Evolutionary conservation across 2,113 vertebrate genomes (phyloP), one percentile per base, ranked within the genome.

Genomic region (Illadopsis cleaveri): DNA sequence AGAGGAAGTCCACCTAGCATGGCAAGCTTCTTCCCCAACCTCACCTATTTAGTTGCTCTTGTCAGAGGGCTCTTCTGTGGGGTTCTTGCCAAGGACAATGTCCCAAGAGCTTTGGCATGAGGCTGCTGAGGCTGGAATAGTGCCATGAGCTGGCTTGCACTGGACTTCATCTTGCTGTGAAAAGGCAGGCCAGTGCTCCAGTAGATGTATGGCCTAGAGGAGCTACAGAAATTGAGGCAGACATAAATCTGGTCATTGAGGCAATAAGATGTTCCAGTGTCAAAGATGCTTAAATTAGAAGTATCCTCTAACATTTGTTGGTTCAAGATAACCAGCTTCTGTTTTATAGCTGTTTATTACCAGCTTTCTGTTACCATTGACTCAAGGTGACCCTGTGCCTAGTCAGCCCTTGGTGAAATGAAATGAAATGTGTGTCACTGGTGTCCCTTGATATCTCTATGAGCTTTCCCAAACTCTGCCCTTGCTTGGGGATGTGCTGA

Each of bases 11-110:
- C 91, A 24, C 21, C 20, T 12, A 35, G 21, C 5, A 10, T 25
- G 12, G 35, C 15, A 76, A 42, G 30, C 5, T 13, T 28, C 24
- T 68, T 65, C 20, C 14, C 5, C 16, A 44, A 48, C 9, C 4
- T 20, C 23, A 9, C 0, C 0, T 15, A 44, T 40, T 51, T 44
- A 37, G 4, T 33, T 1, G 0, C 17, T 30, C 16, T 50, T 70
- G 23, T n/a, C 6, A 21, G 3, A 30, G 7, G 6, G 2, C 0
- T 57, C 7, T 5, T 23, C 21, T 13, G 0, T 40, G 31, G 20
- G 14, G 2, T 5, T 78, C 21, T 54, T 73, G 25, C 12, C 11
- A 24, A 45, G 10, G 60, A 19, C 4, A 13, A 4, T 30, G 42
- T 47, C 21, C 15, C 20, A 47, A 31, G 82, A 80, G 17, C 28